These are phyloP conservation scores for Heliconius ethilla DNA, from an alignment of 2,888 invertebrate species.

Conservation along the genomic window DNA sequence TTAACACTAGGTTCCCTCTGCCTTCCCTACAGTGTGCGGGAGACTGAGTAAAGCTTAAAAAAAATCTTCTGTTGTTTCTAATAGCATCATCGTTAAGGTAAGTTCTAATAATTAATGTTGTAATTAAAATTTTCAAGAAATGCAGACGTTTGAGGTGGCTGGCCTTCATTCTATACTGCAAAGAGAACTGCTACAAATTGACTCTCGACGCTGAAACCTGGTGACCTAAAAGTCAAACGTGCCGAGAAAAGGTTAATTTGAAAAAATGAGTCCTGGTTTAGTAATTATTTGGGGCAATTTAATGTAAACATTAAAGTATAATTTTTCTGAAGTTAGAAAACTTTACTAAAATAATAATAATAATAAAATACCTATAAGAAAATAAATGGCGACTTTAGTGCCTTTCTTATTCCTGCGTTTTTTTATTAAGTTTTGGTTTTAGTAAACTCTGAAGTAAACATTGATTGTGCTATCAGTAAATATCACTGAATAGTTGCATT, in stretches of 20 bases:
- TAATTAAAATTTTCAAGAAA: constrained; percentile 9
- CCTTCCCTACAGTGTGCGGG: background rate
- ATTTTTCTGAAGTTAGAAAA: background rate
- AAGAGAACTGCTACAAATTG: constrained; percentile 17
- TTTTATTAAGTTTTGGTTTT: no score
- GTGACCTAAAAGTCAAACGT: constrained; percentile 15
- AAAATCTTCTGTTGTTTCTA: background rate
- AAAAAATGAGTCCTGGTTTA: background rate
- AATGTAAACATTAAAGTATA: background rate
- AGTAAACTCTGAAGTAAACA: no score
- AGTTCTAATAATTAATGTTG: background rate
- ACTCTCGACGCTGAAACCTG: constrained; percentile 26
- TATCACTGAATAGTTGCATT: no score
- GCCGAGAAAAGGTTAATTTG: constrained; percentile 12
- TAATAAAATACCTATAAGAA: no score
- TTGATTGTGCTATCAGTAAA: no score
- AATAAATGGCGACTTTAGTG: no score
- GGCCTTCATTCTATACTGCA: constrained; percentile 9
- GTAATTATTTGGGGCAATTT: background rate
- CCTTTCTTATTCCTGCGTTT: no score
- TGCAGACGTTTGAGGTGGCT: background rate
- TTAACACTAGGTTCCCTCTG: no score
- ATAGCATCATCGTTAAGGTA: background rate
- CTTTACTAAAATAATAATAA: no score
- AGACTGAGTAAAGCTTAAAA: background rate